Base-by-base conservation (phyloP, 2,888 invertebrate species). In the Incurvaria masculella region DNA sequence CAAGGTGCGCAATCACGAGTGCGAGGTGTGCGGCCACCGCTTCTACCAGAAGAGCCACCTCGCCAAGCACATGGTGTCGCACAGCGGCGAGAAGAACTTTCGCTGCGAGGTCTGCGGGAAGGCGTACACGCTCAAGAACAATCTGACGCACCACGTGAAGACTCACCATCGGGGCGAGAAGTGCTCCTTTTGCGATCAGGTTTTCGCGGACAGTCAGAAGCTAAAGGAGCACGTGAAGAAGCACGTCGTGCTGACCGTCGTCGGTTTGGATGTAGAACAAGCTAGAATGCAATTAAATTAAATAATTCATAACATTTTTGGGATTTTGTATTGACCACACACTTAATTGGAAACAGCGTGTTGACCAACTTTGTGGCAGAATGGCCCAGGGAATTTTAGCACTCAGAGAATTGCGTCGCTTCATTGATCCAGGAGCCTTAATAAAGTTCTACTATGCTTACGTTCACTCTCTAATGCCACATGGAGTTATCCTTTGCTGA, bases 61-160 rank as follows among this genome's bases (percentile, higher is more conserved):
- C 1, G 69, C 72, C 0, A 66, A 76, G 14, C 81, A 81, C 40
- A 78, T 79, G 75, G 56, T 73, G 4, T 70, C 71, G 14, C 81
- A 81, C 48, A 75, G 75, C 0, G 80, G 78, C 0, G 78, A 79
- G 40, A 73, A 73, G 45, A 79, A 69, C 50, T 80, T 69, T 40
- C 72, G 72, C 46, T 81, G 81, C 53, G 65, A 62, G 0, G 49
- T 74, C 1, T 81, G 81, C 49, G 69, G 72, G 0, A 80, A 79
- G 50, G 65, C 70, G 1, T 81, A 72, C 46, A 66, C 72, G 2
- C 64, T 68, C 20, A 62, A 57, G 40, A 67, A 63, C 45, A 68
- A 64, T 49, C 56, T 72, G 21, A 59, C 58, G 33, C 66, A 69
- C 40, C 74, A 74, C 55, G 48, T 51, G 1, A 66, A 56, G 45